Evolutionary conservation across 64 coral and sea anemone genomes (phyloP).

Genomic region (Catalaphyllia jardinei): DNA sequence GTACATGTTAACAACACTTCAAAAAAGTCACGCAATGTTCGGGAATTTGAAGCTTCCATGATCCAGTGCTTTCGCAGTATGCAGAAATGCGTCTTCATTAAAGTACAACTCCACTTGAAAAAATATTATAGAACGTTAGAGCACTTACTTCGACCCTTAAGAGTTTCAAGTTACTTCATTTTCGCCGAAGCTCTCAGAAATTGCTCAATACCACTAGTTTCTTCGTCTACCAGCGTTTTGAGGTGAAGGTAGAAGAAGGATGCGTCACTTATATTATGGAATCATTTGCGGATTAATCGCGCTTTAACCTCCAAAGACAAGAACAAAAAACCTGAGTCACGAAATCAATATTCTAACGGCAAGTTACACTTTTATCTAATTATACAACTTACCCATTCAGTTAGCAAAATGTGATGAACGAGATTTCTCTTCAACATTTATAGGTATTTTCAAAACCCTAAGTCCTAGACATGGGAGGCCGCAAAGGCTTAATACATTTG

Average conservation of each 20-base stretch:
- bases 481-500: too few species aligned
- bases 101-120: too few species aligned
- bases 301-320: background rate
- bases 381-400: too few species aligned
- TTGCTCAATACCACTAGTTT: background rate
- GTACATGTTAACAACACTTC: background rate
- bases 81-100: too few species aligned
- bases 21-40: conserved; percentile 5
- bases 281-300: background rate
- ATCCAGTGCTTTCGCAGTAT: background rate
- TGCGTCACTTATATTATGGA: background rate
- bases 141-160: too few species aligned
- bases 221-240: background rate
- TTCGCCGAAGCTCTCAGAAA: too few species aligned
- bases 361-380: background rate
- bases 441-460: too few species aligned
- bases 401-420: too few species aligned
- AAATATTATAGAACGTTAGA: too few species aligned
- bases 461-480: too few species aligned
- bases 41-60: background rate
- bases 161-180: too few species aligned
- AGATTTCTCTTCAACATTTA: too few species aligned
- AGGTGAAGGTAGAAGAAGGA: background rate
- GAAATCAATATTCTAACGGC: background rate
- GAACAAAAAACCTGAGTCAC: background rate